A percentile compares a stretch with the other conserved stretches of the same genome.
These are phyloP conservation scores for Bedellia somnulentella DNA, from an alignment of 2,888 invertebrate species.

Conservation along the genomic window DNA sequence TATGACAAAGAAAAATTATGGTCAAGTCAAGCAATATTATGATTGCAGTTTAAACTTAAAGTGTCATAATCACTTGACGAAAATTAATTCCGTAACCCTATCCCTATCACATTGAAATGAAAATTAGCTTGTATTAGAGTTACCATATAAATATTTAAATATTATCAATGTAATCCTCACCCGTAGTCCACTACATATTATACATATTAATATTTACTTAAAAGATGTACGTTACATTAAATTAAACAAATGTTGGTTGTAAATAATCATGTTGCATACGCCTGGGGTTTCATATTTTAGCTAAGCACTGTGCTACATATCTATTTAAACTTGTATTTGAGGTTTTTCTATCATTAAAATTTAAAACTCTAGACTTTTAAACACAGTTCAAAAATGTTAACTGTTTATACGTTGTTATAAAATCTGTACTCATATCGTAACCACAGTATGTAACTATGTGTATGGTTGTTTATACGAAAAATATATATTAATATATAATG, in stretches of 20 bases:
- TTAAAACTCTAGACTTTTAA: conserved; percentile 46
- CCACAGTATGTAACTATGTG: conserved; percentile 40
- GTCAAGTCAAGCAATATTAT: too few species aligned
- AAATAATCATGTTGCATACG: conserved; percentile 31
- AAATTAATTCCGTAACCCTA: too few species aligned
- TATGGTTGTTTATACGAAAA: conserved; percentile 53
- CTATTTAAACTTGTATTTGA: conserved; percentile 44
- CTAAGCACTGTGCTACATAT: conserved; percentile 55
- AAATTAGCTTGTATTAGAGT: too few species aligned
- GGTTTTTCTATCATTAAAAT: conserved; percentile 51
- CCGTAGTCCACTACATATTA: conserved; percentile 21
- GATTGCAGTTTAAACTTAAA: too few species aligned
- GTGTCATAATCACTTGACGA: too few species aligned
- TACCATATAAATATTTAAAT: too few species aligned
- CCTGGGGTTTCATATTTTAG: conserved; percentile 32
- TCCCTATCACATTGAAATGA: too few species aligned
- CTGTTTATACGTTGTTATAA: conserved; percentile 58
- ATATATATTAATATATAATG: conserved; percentile 44
- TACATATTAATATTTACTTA: too few species aligned
- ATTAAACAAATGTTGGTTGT: conserved; percentile 37
- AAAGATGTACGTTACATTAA: too few species aligned
- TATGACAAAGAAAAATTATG: too few species aligned
- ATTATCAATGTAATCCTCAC: too few species aligned
- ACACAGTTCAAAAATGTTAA: conserved; percentile 56
- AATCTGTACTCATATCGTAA: conserved; percentile 54